Base-by-base conservation (phyloP, 2,113 vertebrate species). In the Centropus unirufus region DNA sequence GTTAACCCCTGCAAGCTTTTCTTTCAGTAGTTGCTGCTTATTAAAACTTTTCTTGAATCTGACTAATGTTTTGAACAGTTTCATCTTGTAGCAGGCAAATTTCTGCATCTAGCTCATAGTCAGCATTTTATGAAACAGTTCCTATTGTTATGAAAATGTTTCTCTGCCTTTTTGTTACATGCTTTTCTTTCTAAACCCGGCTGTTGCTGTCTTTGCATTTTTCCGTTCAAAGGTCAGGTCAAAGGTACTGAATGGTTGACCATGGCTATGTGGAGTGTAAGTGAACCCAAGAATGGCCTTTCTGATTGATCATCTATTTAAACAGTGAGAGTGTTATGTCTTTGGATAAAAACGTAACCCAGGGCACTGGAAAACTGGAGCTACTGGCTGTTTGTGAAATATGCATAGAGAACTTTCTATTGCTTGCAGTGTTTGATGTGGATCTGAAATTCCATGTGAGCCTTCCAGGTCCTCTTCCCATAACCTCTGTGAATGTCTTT, bases 71-170 rank as follows among this genome's bases (percentile, higher is more conserved):
- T 75, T 44, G 44, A 89, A 36, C 39, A 85, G 85, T 86, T 90
- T 87, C 79, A 61, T 68, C 86, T 68, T 4, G 2, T 67, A 68
- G 57, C 49, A 89, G 61, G 78, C 86, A 93, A 91, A 70, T 88
- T 90, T 91, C 74, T 77, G 59, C 27, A 24, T 88, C 5, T 39
- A 79, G 77, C 59, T 94, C 68, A 81, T 69, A 90, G 69, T 87
- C 87, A 91, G 59, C 90, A 95, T 87, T 96, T 96, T 94, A 90
- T 96, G 83, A 96, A 97, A 92, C 82, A 75, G 76, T 91, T 95
- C 92, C 96, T 91, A 88, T 97, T 97, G 95, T 97, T 94, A 97
- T 95, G 91, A 94, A 97, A 97, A 97, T 96, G 46, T 96, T 97
- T 95, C 96, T 74, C 85, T 88, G 89, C n/a, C 81, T 95, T 95